Percentiles rank a stretch among this genome's conserved stretches.
These are phyloP conservation scores for Dolomedes plantarius DNA, from an alignment of 2,888 invertebrate species.

Conservation along the genomic window DNA sequence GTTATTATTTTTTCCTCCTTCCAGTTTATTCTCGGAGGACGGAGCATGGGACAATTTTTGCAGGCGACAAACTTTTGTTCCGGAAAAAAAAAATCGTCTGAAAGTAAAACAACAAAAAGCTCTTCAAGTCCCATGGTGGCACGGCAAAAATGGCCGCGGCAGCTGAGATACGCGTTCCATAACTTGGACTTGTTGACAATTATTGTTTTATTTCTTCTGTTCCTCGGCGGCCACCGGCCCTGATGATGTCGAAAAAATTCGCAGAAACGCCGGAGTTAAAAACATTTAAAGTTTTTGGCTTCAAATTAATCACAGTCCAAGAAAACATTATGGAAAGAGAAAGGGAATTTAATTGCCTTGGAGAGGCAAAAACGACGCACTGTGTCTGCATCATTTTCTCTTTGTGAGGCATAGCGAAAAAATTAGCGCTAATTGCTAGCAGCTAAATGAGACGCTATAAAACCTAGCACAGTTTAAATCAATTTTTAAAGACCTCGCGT, in stretches of 20 bases:
- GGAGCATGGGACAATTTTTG: conserved; percentile 51
- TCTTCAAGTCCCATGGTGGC: conserved; percentile 26
- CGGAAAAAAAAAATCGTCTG: conserved; percentile 16
- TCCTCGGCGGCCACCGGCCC: conserved; percentile 6
- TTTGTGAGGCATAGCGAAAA: conserved; percentile 28
- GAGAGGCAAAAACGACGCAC: conserved; percentile 34
- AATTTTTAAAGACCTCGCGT: conserved; percentile 40
- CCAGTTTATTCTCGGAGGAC: background rate
- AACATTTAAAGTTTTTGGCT: conserved; percentile 66
- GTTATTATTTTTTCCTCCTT: conserved; percentile 19
- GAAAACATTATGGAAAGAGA: conserved; percentile 64
- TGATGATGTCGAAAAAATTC: background rate
- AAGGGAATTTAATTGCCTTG: conserved; percentile 68
- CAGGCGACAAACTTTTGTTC: conserved; percentile 55
- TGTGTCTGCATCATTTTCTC: conserved; percentile 58
- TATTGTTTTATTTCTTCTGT: conserved; percentile 12
- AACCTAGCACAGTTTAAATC: conserved; percentile 42
- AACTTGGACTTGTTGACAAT: conserved; percentile 40
- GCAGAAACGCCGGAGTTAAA: conserved; percentile 23
- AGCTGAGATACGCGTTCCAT: conserved; percentile 59
- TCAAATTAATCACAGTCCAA: conserved; percentile 64
- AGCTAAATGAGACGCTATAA: conserved; percentile 50
- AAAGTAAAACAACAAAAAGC: conserved; percentile 9
- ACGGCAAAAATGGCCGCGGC: conserved; percentile 1
- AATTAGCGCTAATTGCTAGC: conserved; percentile 53